Percentiles rank a stretch among this genome's conserved stretches.
Conservation (phyloP, 2,797 vertebrate species). For the Liasis olivaceus region DNA sequence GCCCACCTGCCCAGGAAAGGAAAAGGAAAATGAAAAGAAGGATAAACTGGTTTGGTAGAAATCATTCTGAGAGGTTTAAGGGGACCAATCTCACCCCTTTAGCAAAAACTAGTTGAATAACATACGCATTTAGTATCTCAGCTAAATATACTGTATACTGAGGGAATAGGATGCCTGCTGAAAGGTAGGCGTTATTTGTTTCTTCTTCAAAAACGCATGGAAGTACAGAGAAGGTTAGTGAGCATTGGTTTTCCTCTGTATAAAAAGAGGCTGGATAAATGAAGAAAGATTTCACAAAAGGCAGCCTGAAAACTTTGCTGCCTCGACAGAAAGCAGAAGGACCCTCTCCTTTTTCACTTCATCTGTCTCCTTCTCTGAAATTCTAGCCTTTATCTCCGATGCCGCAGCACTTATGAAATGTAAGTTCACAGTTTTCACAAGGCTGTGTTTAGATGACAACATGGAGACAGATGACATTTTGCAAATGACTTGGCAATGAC, state of each 20-base stretch:
- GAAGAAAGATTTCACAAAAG: neutral
- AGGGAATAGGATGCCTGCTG: neutral
- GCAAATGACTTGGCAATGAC: conserved; percentile 31
- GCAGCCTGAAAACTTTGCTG: neutral
- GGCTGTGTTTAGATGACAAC: conserved; percentile 27
- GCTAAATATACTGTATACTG: neutral
- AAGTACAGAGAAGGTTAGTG: neutral
- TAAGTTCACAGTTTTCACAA: conserved; percentile 3
- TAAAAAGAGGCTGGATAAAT: neutral
- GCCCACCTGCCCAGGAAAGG: no score
- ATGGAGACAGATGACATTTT: conserved; percentile 36
- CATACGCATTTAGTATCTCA: neutral
- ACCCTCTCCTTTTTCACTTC: neutral
- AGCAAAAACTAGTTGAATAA: neutral
- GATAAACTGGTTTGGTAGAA: no score
- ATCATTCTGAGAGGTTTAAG: neutral
- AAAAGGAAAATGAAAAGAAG: no score
- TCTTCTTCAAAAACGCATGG: neutral
- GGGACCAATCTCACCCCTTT: neutral
- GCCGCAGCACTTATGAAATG: conserved; percentile 10
- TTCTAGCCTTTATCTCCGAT: conserved; percentile 6
- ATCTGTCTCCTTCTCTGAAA: conserved; percentile 9
- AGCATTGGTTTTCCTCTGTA: neutral
- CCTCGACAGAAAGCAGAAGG: conserved; percentile 17
- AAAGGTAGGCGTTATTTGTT: neutral